Percentiles rank a stretch among this genome's conserved stretches.
Conservation (phyloP, 2,797 vertebrate genomes). For the Pseudocheirus occidentalis region DNA sequence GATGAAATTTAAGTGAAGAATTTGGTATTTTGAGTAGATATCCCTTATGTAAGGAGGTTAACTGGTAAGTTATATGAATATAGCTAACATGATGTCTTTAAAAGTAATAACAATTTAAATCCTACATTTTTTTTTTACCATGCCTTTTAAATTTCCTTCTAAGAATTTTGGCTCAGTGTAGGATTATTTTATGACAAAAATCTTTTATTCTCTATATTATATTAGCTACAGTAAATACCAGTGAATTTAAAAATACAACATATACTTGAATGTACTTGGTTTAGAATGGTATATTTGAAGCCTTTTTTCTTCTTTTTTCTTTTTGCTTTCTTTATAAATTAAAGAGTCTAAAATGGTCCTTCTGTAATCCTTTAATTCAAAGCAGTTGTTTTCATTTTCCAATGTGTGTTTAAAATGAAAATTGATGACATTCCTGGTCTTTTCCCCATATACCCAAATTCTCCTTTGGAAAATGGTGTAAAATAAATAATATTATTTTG, state of each 20-base stretch:
- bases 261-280: constrained; percentile 5
- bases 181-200: constrained; percentile 45
- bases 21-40: constrained; percentile 36
- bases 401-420: constrained; percentile 60
- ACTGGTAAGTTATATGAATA: neutral
- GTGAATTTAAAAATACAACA: constrained; percentile 21
- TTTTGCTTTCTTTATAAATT: constrained; percentile 50
- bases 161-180: constrained; percentile 8
- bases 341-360: constrained; percentile 60
- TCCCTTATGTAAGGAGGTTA: neutral
- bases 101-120: constrained; percentile 12
- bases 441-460: constrained; percentile 68
- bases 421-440: constrained; percentile 64
- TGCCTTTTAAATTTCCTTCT: constrained; percentile 27
- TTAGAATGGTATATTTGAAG: constrained; percentile 17
- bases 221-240: constrained; percentile 8
- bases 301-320: constrained; percentile 7
- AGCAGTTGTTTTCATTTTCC: constrained; percentile 74
- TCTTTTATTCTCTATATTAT: constrained; percentile 26
- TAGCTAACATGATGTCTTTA: constrained; percentile 43
- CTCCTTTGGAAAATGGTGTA: constrained; percentile 69
- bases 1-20: constrained; percentile 32
- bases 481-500: constrained; percentile 68
- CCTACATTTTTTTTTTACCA: constrained; percentile 15
- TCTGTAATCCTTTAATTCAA: constrained; percentile 64